Conservation (phyloP, 1,140 invertebrate genomes). For the Mya arenaria region DNA sequence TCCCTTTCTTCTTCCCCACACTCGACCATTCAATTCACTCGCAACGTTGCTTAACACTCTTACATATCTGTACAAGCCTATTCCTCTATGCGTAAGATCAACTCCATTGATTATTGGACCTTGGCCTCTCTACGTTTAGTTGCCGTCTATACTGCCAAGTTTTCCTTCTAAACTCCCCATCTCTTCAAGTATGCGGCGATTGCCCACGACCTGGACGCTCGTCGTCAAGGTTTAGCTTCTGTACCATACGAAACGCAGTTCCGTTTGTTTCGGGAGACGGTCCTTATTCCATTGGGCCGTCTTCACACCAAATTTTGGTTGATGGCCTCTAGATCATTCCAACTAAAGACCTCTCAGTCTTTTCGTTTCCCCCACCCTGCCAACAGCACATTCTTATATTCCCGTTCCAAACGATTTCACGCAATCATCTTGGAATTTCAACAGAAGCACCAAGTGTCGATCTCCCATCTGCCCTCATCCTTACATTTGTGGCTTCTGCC, state of each 20-base stretch:
- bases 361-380: neutral
- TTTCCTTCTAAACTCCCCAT: neutral
- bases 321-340: neutral
- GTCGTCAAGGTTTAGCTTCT: neutral
- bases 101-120: neutral
- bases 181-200: neutral
- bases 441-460: neutral
- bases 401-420: neutral
- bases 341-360: neutral
- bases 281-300: neutral
- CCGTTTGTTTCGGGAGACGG: neutral
- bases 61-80: neutral
- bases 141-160: neutral
- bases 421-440: slow-evolving; percentile 9
- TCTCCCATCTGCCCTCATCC: neutral
- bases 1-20: neutral
- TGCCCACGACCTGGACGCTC: neutral
- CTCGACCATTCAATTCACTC: neutral
- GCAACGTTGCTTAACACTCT: neutral
- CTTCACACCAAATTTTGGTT: slow-evolving; percentile 4
- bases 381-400: neutral
- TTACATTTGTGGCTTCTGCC: slow-evolving; percentile 15
- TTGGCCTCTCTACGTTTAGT: neutral
- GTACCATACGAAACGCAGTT: neutral
- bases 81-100: neutral